phyloP scores from a whole-genome alignment of 1,140 invertebrate species.

The Zaprionus africanus region DNA sequence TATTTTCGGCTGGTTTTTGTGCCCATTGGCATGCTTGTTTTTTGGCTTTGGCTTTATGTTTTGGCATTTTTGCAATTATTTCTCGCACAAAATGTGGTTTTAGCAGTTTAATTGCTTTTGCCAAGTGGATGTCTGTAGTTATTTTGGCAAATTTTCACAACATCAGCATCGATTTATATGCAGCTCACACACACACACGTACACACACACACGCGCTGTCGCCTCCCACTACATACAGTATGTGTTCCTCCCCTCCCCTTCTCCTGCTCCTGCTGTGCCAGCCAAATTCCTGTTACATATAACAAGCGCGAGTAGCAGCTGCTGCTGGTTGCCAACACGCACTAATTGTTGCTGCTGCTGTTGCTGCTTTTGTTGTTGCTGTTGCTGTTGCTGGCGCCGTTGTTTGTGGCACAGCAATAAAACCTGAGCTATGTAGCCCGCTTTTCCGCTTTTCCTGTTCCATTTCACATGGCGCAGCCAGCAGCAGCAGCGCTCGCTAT shows the following conservation, averaged over 20 bases:
- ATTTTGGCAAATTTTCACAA: slow-evolving; percentile 82
- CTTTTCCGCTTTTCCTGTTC: slow-evolving; percentile 72
- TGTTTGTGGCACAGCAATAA: slow-evolving; percentile 66
- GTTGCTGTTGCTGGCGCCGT: slow-evolving; percentile 40
- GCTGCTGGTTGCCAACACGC: slow-evolving; percentile 74
- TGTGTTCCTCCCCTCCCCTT: not conserved
- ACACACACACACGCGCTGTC: slow-evolving; percentile 1
- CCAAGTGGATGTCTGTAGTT: slow-evolving; percentile 71
- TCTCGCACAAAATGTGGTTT: slow-evolving; percentile 83
- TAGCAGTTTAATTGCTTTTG: slow-evolving; percentile 83
- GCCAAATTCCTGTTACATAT: slow-evolving; percentile 21
- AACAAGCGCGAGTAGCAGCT: slow-evolving; percentile 50
- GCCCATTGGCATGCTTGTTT: slow-evolving; percentile 66
- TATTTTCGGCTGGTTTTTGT: slow-evolving; percentile 38
- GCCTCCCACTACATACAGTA: not conserved
- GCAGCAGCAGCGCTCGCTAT: slow-evolving; percentile 37
- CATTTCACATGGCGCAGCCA: slow-evolving; percentile 35
- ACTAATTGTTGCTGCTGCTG: slow-evolving; percentile 65
- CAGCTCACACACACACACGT: slow-evolving; percentile 55
- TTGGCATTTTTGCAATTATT: slow-evolving; percentile 83
- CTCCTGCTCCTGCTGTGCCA: slow-evolving; percentile 22
- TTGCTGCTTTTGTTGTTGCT: slow-evolving; percentile 46
- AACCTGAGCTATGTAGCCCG: slow-evolving; percentile 65
- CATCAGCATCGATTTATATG: slow-evolving; percentile 82
- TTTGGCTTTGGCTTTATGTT: slow-evolving; percentile 77